Conservation (phyloP, 2,888 invertebrate species). For the Stenurella melanura region DNA sequence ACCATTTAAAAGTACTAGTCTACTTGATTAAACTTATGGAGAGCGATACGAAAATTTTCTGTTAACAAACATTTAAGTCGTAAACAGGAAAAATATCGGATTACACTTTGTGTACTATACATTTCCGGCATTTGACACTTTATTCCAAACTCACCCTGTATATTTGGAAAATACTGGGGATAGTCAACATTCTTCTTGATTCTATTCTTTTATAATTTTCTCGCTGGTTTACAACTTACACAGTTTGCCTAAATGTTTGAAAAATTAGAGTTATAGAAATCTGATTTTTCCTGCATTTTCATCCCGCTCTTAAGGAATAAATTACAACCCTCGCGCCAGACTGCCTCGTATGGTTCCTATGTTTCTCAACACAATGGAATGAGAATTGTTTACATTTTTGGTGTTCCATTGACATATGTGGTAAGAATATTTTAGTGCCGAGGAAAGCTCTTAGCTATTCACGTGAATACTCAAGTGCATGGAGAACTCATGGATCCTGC, state of each 20-base stretch:
- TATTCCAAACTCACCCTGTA: too few species aligned
- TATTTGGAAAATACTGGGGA: too few species aligned
- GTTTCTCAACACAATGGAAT: conserved; percentile 8
- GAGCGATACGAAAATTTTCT: too few species aligned
- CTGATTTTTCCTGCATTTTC: not conserved
- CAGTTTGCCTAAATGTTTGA: not conserved
- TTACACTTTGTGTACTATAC: too few species aligned
- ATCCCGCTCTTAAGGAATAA: not conserved
- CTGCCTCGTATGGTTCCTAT: conserved; percentile 8
- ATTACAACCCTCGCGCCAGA: not conserved
- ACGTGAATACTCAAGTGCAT: conserved; percentile 1
- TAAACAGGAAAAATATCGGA: too few species aligned
- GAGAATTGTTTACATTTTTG: conserved; percentile 20
- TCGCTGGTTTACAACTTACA: not conserved
- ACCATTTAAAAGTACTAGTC: too few species aligned
- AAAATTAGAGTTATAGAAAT: not conserved
- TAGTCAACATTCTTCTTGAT: not conserved
- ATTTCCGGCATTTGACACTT: too few species aligned
- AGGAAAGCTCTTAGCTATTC: conserved; percentile 12
- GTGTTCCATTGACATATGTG: conserved; percentile 6
- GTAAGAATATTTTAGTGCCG: conserved; percentile 13
- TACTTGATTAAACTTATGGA: too few species aligned
- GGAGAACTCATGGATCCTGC: not conserved
- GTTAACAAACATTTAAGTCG: too few species aligned
- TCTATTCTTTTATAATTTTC: not conserved